phyloP scores from a whole-genome alignment of 2,888 invertebrate species.

The Lysandra coridon region DNA sequence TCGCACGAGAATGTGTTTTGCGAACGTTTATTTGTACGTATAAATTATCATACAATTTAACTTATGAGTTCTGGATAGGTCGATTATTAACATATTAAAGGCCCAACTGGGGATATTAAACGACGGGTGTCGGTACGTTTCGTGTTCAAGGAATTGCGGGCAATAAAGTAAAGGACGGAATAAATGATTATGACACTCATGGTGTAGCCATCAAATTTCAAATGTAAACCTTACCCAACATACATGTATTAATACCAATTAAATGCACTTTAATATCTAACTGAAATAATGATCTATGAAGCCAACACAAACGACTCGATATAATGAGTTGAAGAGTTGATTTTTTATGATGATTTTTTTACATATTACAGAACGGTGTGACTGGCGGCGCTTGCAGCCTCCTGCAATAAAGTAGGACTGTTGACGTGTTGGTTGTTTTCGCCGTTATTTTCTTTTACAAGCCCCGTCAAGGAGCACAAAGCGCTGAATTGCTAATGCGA shows the following conservation, averaged over 20 bases:
- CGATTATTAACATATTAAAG: slow-evolving; percentile 19
- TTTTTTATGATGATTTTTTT: not conserved
- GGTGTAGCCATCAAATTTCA: not conserved
- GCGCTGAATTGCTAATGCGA: slow-evolving; percentile 12
- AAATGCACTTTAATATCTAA: too few species aligned
- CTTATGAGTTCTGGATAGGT: slow-evolving; percentile 18
- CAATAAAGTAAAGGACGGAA: not conserved
- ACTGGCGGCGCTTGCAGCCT: slow-evolving; percentile 32
- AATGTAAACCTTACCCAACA: not conserved
- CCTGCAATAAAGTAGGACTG: slow-evolving; percentile 35
- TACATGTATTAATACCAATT: too few species aligned
- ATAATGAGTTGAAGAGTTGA: too few species aligned
- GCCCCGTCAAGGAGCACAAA: slow-evolving; percentile 36
- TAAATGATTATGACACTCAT: slow-evolving; percentile 4
- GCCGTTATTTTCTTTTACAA: slow-evolving; percentile 41
- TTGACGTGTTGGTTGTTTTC: slow-evolving; percentile 37
- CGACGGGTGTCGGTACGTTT: not conserved
- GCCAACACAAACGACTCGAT: too few species aligned
- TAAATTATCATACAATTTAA: slow-evolving; percentile 22
- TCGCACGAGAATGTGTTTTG: slow-evolving; percentile 13
- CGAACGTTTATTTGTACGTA: slow-evolving; percentile 5
- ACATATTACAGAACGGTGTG: slow-evolving; percentile 35
- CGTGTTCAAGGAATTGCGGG: not conserved
- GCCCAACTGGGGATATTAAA: slow-evolving; percentile 21
- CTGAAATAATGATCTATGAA: too few species aligned